Percentiles rank a stretch among this genome's conserved stretches.
phyloP scores from a whole-genome alignment of 2,113 vertebrate species.

The Gymnocephalus cernua region DNA sequence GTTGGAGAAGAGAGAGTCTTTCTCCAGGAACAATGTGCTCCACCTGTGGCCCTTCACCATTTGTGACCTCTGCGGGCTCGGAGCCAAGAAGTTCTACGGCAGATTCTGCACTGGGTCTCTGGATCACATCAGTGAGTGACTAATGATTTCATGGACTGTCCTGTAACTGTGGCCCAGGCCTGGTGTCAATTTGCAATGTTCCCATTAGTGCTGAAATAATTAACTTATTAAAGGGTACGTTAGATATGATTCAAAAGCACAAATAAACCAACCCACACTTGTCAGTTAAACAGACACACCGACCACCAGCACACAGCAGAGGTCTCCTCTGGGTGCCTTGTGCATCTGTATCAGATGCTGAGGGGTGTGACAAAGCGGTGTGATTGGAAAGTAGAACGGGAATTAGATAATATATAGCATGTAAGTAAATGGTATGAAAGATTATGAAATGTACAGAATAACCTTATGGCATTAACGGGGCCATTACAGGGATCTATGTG shows the following conservation, averaged over 20 bases:
- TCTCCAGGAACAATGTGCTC: conserved; percentile 96
- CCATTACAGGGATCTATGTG: background rate
- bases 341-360: too few species aligned
- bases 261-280: too few species aligned
- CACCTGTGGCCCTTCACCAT: conserved; percentile 98
- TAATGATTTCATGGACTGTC: background rate
- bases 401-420: background rate
- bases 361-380: too few species aligned
- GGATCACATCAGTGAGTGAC: conserved; percentile 94
- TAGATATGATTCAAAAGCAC: too few species aligned
- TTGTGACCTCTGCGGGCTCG: conserved; percentile 89
- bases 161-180: too few species aligned
- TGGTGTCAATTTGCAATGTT: background rate
- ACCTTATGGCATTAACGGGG: background rate
- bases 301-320: too few species aligned
- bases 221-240: background rate
- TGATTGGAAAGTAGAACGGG: too few species aligned
- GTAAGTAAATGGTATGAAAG: too few species aligned
- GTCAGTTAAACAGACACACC: too few species aligned
- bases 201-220: background rate
- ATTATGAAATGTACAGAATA: background rate
- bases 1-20: conserved; percentile 91
- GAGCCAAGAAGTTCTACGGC: conserved; percentile 95
- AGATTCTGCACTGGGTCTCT: conserved; percentile 92
- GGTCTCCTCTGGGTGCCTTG: too few species aligned